These are phyloP conservation scores for Euthynnus affinis DNA, from an alignment of 2,797 vertebrate species.

Conservation along the genomic window DNA sequence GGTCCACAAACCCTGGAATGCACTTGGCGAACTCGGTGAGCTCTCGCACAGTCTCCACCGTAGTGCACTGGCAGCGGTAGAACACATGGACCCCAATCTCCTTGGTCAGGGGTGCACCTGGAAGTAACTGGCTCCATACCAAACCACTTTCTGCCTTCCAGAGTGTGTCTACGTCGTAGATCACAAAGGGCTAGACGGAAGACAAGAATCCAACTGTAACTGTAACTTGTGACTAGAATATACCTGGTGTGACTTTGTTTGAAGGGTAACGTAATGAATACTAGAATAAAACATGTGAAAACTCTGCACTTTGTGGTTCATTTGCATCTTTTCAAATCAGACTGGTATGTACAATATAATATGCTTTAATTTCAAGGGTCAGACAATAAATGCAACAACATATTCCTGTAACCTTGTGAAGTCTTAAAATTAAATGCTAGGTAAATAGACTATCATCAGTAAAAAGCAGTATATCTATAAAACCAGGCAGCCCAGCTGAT, in stretches of 20 bases:
- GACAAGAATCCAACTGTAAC: constrained; percentile 1
- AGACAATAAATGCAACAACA: not conserved
- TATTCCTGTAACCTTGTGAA: not conserved
- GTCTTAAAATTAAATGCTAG: not conserved
- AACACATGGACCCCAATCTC: constrained; percentile 98
- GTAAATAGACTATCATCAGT: too few species aligned
- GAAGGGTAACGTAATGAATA: not conserved
- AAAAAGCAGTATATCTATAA: too few species aligned
- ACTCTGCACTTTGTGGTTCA: not conserved
- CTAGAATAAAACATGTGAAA: constrained; percentile 1
- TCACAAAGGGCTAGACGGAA: constrained; percentile 94
- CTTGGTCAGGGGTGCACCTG: constrained; percentile 93
- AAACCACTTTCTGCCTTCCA: constrained; percentile 97
- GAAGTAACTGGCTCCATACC: constrained; percentile 96
- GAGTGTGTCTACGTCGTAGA: constrained; percentile 97
- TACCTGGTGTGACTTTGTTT: not conserved
- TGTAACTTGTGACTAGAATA: not conserved
- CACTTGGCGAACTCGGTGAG: constrained; percentile 99
- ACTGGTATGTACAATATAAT: constrained; percentile 6
- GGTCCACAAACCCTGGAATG: constrained; percentile 96
- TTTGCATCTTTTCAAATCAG: not conserved
- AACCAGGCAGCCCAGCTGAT: not conserved
- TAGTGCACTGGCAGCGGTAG: constrained; percentile 98
- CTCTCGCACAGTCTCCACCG: constrained; percentile 97
- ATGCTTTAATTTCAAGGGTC: not conserved